Percentiles rank a stretch among this genome's conserved stretches.
These are phyloP conservation scores for Alauda arvensis DNA, from an alignment of 2,797 vertebrate species.

Conservation along the genomic window DNA sequence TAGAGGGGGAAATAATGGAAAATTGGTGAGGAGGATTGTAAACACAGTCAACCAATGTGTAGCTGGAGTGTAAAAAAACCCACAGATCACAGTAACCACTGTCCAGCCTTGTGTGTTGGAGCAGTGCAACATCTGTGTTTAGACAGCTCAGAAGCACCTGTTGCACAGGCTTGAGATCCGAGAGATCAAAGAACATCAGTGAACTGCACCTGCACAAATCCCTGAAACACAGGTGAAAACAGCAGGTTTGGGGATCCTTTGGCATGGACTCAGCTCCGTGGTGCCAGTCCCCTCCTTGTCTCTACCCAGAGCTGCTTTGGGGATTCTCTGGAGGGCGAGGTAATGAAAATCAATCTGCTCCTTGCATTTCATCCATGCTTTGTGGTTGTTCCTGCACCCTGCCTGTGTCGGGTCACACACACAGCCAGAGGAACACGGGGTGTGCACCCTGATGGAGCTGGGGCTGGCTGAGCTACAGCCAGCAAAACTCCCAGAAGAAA, in stretches of 20 bases:
- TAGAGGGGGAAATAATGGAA: neutral
- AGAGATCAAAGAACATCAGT: neutral
- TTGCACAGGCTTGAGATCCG: neutral
- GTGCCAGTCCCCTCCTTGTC: neutral
- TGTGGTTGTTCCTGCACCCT: neutral
- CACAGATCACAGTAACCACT: neutral
- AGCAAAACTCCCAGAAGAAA: neutral
- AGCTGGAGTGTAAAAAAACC: neutral
- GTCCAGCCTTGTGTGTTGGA: neutral
- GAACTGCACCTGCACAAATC: neutral
- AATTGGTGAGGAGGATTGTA: neutral
- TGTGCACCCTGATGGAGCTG: neutral
- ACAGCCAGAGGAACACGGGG: rapidly evolving
- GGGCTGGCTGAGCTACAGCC: neutral
- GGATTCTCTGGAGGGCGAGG: rapidly evolving
- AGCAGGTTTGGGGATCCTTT: neutral
- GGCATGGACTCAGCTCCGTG: rapidly evolving
- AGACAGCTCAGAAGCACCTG: neutral
- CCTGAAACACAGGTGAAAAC: neutral
- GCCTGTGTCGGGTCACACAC: neutral
- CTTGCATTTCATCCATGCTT: neutral
- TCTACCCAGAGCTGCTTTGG: neutral
- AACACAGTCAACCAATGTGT: neutral
- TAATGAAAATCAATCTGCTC: neutral
- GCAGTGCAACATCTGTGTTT: neutral